Evolutionary conservation across 2,888 invertebrate species (phyloP), one percentile per base, ranked within the genome.

Genomic region (Spilarctia lutea): DNA sequence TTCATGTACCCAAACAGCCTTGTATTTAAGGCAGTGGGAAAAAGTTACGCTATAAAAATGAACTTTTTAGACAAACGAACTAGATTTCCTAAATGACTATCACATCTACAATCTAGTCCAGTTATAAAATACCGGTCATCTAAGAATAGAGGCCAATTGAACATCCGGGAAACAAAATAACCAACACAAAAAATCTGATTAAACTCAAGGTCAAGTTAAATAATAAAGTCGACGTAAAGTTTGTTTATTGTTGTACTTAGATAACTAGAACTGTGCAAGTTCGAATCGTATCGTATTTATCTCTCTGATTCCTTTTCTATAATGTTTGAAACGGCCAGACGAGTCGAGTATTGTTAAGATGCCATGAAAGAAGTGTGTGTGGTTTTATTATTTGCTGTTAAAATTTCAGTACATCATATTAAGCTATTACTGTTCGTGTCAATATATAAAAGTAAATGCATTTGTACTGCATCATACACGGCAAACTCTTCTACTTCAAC

Each of bases 91-190:
- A 63, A 60, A 35, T 18, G 68, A n/a, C n/a, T 35, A 16, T 35
- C 70, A 10, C 52, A 39, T 35, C 39, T 27, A 2, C 27, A 24
- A 70, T 63, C 16, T 60, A 70, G 27, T 60, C 20, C 70, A 60
- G 35, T 39, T 27, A 70, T 63, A 60, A 60, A 70, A 70, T 70
- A 39, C 56, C 70, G 70, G 60, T 18, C 70, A 70, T 60, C 60
- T 56, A 42, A 70, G 35, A 52, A 69, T 69, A 67, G 69, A 69
- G 35, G 35, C 35, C 52, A 69, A 69, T 69, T 56, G 69, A 52
- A 69, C 69, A 48, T 33, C 67, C 67, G 67, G 42, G 42, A 27
- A 30, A 67, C 45, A 45, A 45, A 67, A 67, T 67, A 45, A 45
- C 16, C 27, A 45, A 27, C 30, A 45, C 67, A 67, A 67, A 67